Evolutionary conservation across 2,113 vertebrate species (phyloP).

Genomic region (Etia nguti): DNA sequence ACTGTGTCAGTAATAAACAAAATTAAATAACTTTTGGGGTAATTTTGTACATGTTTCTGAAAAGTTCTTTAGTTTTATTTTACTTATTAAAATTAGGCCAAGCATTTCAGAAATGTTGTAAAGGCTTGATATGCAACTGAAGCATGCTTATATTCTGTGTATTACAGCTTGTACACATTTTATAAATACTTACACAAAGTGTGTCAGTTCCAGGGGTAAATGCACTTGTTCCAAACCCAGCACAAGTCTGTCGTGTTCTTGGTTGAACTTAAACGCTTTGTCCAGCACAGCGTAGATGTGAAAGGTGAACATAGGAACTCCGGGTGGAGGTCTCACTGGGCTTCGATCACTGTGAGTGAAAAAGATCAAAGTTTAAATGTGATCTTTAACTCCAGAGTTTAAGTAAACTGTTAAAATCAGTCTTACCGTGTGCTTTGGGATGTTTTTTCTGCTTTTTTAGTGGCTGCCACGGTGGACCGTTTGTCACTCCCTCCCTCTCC

Average conservation of each 20-base stretch:
- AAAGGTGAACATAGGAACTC: slow-evolving; percentile 43
- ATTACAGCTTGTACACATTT: neutral
- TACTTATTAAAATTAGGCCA: neutral
- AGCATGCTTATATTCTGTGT: neutral
- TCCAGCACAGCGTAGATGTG: slow-evolving; percentile 64
- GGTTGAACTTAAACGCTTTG: slow-evolving; percentile 55
- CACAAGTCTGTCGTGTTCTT: neutral
- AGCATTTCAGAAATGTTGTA: neutral
- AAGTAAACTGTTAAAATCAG: neutral
- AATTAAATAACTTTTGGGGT: neutral
- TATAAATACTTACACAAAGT: neutral
- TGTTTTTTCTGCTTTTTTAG: neutral
- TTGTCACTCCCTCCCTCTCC: neutral
- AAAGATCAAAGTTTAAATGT: rapidly evolving
- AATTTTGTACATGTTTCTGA: neutral
- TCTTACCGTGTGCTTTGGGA: neutral
- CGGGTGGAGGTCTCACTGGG: neutral
- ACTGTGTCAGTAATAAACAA: neutral
- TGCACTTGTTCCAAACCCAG: rapidly evolving
- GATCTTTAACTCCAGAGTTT: rapidly evolving
- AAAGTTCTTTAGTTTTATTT: neutral
- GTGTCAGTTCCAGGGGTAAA: neutral
- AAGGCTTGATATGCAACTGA: neutral
- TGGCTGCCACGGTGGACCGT: neutral
- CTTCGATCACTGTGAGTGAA: slow-evolving; percentile 24